Base-by-base conservation (phyloP, 1,140 invertebrate species). In the Centruroides sculpturatus region DNA sequence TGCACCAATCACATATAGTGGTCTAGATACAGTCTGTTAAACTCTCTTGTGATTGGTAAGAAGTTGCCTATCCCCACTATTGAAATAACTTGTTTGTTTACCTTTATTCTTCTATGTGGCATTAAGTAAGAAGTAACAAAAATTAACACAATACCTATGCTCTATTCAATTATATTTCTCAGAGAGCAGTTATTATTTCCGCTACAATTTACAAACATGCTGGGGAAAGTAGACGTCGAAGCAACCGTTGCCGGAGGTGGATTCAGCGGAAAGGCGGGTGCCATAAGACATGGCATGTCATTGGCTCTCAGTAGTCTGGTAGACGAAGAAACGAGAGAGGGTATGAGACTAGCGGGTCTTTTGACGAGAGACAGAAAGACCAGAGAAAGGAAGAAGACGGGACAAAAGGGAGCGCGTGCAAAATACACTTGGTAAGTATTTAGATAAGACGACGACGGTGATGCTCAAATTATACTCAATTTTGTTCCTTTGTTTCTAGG, bases 381-480 rank as follows among this genome's bases (percentile, higher is more conserved):
- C 46, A 81, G 81, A 64, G 94, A 98, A 75, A 81, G 95, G 67
- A 95, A 95, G 81, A 97, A 98, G 81, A 84, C 84, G 53, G 95
- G 93, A 52, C 90, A 94, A 77, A 81, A 82, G 71, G 87, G 87
- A 69, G 90, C 93, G 46, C 84, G 95, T 70, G 86, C 83, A 69
- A 94, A 92, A 73, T 91, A 83, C 69, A 94, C 91, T 61, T 99
- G 94, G 94, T 57, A 13, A 56, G 55, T 56, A 53, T 6, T 36
- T 51, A 23, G 23, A 23, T 23, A 23, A 23, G 23, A 23, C 2
- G 23, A 23, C 23, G 2, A 23, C 2, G 23, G 23, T 2, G 23
- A 23, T 23, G 23, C 23, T 23, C 1, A 23, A 23, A 23, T 23
- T 23, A 1, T 23, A 23, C 5, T 41, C 3, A 41, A 41, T 41